A percentile compares a stretch with the other conserved stretches of the same genome.
Evolutionary conservation across 2,888 invertebrate species (phyloP).

Genomic region (Emesis furor): DNA sequence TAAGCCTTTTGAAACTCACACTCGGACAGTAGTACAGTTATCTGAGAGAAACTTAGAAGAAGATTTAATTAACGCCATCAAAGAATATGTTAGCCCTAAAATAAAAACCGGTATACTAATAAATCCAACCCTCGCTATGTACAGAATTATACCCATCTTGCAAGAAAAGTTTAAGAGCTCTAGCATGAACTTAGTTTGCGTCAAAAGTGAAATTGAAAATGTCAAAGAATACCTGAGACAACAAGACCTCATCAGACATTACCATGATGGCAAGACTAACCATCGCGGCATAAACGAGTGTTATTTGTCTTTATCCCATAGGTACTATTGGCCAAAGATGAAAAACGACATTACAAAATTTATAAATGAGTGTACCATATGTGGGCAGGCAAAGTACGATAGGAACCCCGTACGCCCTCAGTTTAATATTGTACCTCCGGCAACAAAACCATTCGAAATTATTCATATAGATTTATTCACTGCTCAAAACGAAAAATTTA

Average conservation of each 20-base stretch:
- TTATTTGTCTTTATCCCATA: constrained; percentile 58
- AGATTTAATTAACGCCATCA: no score
- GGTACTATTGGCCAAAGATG: constrained; percentile 75
- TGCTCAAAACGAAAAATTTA: constrained; percentile 44
- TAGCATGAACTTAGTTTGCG: constrained; percentile 61
- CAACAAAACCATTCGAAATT: constrained; percentile 38
- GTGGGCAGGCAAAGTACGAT: constrained; percentile 48
- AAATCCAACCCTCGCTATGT: constrained; percentile 34
- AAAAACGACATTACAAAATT: constrained; percentile 66
- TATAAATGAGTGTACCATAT: constrained; percentile 57
- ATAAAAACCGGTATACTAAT: background rate
- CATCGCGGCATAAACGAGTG: constrained; percentile 61
- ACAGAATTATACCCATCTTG: constrained; percentile 62
- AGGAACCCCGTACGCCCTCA: background rate
- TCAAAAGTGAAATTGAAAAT: constrained; percentile 64
- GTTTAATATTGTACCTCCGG: no score
- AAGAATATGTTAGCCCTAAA: no score
- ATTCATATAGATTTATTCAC: constrained; percentile 55
- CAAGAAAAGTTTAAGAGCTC: constrained; percentile 65
- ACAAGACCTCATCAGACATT: constrained; percentile 47
- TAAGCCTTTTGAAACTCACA: background rate
- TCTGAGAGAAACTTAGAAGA: background rate
- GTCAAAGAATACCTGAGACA: constrained; percentile 25
- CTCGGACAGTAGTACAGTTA: background rate
- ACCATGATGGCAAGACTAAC: constrained; percentile 46